phyloP scores from a whole-genome alignment of 2,888 invertebrate species.

The Eupithecia pulchellata region DNA sequence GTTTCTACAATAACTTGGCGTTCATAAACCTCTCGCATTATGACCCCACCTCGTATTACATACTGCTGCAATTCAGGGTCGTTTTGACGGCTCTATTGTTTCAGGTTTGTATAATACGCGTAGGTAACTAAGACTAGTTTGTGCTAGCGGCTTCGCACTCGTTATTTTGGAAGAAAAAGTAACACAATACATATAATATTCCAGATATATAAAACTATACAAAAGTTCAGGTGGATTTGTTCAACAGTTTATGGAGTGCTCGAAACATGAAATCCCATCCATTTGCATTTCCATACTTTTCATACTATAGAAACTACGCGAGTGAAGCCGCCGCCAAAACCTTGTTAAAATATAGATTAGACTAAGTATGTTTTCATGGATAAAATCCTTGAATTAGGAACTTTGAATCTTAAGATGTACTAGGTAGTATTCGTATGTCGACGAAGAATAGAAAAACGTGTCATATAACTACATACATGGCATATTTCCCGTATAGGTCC shows the following conservation, averaged over 20 bases:
- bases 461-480: too few relatives aligned
- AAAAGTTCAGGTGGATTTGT: background rate
- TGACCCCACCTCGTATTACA: slow-evolving; percentile 97
- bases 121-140: background rate
- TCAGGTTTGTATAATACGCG: slow-evolving; percentile 88
- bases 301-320: too few relatives aligned
- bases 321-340: too few relatives aligned
- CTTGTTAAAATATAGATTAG: too few relatives aligned
- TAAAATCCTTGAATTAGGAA: too few relatives aligned
- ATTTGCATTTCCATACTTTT: background rate
- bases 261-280: background rate
- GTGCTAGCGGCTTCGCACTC: background rate
- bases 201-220: background rate
- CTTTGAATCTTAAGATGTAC: too few relatives aligned
- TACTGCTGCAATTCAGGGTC: slow-evolving; percentile 95
- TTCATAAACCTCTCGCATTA: slow-evolving; percentile 95
- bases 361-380: too few relatives aligned
- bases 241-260: background rate
- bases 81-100: slow-evolving; percentile 96
- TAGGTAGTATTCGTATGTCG: too few relatives aligned
- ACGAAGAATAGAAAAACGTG: too few relatives aligned
- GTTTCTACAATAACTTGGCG: slow-evolving; percentile 96
- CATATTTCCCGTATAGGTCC: too few relatives aligned
- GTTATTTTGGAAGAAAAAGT: background rate
- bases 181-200: background rate